Conservation (phyloP, 2,888 invertebrate species). For the Seira musarum region DNA sequence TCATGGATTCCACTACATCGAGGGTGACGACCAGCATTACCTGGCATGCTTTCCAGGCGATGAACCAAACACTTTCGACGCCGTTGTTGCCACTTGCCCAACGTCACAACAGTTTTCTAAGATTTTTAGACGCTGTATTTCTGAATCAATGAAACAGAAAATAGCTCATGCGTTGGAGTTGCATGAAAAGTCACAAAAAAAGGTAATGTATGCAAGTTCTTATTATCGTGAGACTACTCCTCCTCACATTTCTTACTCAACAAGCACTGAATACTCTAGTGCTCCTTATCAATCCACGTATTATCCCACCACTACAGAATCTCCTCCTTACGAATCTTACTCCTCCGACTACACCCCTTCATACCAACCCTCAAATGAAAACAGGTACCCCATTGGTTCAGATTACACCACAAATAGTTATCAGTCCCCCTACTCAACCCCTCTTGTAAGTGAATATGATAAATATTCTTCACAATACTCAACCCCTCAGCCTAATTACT, state of each 20-base stretch:
- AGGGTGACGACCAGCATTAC: neutral
- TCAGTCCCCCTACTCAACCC: too few species aligned
- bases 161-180: neutral
- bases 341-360: too few species aligned
- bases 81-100: neutral
- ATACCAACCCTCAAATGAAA: too few species aligned
- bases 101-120: neutral
- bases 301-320: neutral
- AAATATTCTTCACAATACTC: too few species aligned
- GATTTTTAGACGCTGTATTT: neutral
- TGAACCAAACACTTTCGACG: neutral
- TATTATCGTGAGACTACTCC: neutral
- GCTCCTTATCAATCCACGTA: neutral
- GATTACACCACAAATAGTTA: neutral
- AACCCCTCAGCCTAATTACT: neutral
- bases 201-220: neutral
- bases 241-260: neutral
- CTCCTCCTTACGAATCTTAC: too few species aligned
- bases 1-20: neutral
- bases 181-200: neutral
- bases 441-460: too few species aligned
- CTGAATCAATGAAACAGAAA: neutral
- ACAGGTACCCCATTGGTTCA: too few species aligned
- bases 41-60: neutral
- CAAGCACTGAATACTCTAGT: neutral